Evolutionary conservation across 2,113 vertebrate species (phyloP), one percentile per base, ranked within the genome.

Genomic region (Motacilla alba): DNA sequence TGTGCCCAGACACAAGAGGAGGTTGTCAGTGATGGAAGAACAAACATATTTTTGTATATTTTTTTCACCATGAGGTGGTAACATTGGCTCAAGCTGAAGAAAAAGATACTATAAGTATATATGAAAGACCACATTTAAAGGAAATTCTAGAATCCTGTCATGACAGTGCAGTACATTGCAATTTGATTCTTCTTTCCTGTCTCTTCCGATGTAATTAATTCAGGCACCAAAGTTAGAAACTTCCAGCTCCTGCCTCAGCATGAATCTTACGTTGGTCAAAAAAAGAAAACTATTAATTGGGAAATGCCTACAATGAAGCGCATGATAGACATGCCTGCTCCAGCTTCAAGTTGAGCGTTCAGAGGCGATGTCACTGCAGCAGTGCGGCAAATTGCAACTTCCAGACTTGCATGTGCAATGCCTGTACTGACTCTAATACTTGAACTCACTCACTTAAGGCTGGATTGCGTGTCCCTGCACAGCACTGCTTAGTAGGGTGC

Each of bases 91-190:
- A 78, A 69, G 17, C 13, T 35, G 24, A 77, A 37, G 26, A 92
- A 83, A 72, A 87, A 70, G 2, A 13, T 53, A 35, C 6, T 49
- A 35, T 60, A 73, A 77, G 77, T 74, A 49, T 15, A 60, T 60
- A 13, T 6, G 24, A 75, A 93, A 41, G n/a, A 21, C 6, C 41
- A 55, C 52, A 69, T 86, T 78, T 59, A 58, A 62, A 94, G 69
- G 28, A 69, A 92, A 66, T 64, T 68, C 20, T 46, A 60, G 12
- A 21, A 37, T 87, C 6, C 14, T 84, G 31, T 41, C 26, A 53
- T 64, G 22, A 60, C 1, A 1, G 18, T 31, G 28, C 7, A 18
- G 15, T 28, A 17, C 0, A 0, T 8, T 75, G 10, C 7, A 41
- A n/a, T 55, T 72, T 75, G 47, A 60, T 74, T 81, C 63, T 85